Evolutionary conservation across 2,797 vertebrate genomes (phyloP).

Genomic region (Scomberomorus guttatus): DNA sequence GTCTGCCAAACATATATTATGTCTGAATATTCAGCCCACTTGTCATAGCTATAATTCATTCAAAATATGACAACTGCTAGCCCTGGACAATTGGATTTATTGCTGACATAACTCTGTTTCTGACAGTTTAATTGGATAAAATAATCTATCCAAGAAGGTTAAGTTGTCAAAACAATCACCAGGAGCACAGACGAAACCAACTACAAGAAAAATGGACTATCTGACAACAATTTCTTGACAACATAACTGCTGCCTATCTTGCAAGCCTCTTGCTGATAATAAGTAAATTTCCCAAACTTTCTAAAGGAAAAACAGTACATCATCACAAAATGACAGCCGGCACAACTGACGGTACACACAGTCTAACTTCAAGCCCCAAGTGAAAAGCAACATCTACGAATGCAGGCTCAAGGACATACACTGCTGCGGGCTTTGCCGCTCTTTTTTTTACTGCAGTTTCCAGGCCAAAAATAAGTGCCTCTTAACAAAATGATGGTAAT

Average conservation of each 20-base stretch:
- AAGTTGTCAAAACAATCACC: slow-evolving; percentile 19
- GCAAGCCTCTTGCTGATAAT: slow-evolving; percentile 1
- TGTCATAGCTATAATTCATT: not conserved
- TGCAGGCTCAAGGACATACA: not conserved
- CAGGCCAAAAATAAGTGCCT: not conserved
- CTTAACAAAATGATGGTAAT: not conserved
- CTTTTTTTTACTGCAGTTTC: slow-evolving; percentile 7
- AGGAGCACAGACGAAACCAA: not conserved
- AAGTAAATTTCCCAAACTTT: not conserved
- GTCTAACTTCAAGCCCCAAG: not conserved
- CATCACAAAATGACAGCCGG: not conserved
- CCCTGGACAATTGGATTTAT: not conserved
- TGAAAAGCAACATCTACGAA: slow-evolving; percentile 3
- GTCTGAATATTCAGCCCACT: not conserved
- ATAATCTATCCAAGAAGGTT: not conserved
- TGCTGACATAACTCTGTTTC: slow-evolving; percentile 9
- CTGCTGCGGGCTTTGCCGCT: not conserved
- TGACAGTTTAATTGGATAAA: slow-evolving; percentile 9
- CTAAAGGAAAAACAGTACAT: not conserved
- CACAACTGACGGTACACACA: not conserved
- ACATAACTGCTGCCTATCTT: not conserved
- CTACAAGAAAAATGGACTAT: not conserved
- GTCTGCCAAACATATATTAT: not conserved
- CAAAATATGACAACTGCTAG: not conserved
- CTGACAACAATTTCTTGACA: slow-evolving; percentile 9